These are phyloP conservation scores for Microchirus variegatus DNA, from an alignment of 2,797 vertebrate genomes.

Conservation along the genomic window DNA sequence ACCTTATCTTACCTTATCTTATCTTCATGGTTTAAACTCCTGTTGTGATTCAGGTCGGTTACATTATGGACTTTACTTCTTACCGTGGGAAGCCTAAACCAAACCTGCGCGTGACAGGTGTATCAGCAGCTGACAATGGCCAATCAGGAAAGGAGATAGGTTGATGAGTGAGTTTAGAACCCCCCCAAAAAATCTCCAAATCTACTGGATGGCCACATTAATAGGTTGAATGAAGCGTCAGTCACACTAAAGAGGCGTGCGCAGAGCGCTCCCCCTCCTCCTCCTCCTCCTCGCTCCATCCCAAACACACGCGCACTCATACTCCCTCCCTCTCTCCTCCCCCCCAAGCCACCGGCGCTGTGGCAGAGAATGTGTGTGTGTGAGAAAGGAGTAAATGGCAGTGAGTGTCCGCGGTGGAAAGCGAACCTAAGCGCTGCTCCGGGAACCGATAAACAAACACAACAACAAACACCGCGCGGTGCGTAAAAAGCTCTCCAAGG, in stretches of 20 bases:
- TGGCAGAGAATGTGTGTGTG: slow-evolving; percentile 41
- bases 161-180: slow-evolving; percentile 28
- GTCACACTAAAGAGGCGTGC: slow-evolving; percentile 53
- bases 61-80: no score
- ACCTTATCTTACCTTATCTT: no score
- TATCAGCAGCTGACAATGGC: slow-evolving; percentile 19
- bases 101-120: no score
- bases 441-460: slow-evolving; percentile 58
- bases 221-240: slow-evolving; percentile 54
- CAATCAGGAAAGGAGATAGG: slow-evolving; percentile 55
- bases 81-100: no score
- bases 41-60: no score
- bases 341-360: slow-evolving; percentile 44
- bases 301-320: no score
- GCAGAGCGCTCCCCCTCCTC: background rate
- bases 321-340: no score
- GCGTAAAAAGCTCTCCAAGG: slow-evolving; percentile 42
- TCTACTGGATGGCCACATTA: slow-evolving; percentile 14
- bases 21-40: no score
- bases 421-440: slow-evolving; percentile 65
- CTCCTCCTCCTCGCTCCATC: background rate
- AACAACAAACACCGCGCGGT: slow-evolving; percentile 12
- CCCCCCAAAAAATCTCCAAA: slow-evolving; percentile 26
- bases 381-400: slow-evolving; percentile 63
- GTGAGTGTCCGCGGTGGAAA: slow-evolving; percentile 63